These are phyloP conservation scores for Pithys albifrons DNA, from an alignment of 2,113 vertebrate species.

Conservation along the genomic window DNA sequence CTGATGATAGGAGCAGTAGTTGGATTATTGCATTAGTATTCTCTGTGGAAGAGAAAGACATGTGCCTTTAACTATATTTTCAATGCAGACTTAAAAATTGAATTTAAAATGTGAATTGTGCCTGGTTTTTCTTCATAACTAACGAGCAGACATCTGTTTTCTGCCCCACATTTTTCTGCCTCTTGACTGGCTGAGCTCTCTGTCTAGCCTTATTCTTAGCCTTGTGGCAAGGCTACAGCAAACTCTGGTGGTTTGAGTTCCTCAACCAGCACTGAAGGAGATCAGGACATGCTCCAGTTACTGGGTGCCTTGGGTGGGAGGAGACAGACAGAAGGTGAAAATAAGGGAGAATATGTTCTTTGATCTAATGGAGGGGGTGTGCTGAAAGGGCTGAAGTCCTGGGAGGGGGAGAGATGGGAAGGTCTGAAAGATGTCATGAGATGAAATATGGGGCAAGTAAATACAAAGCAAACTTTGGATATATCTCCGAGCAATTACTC, in stretches of 20 bases:
- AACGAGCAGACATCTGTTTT: neutral
- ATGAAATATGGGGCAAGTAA: neutral
- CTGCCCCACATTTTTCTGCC: neutral
- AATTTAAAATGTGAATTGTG: constrained; percentile 8
- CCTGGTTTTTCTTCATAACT: neutral
- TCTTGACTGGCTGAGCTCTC: neutral
- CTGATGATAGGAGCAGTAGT: neutral
- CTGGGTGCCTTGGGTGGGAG: neutral
- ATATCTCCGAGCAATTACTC: neutral
- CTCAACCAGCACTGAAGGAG: neutral
- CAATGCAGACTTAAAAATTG: neutral
- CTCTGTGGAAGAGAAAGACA: neutral
- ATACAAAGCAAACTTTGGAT: neutral
- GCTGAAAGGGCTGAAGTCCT: neutral
- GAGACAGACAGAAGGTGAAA: neutral
- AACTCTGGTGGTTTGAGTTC: neutral
- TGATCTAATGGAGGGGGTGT: neutral
- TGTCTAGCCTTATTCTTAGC: neutral
- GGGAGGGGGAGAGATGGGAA: neutral
- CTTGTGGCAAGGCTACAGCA: neutral
- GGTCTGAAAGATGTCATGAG: neutral
- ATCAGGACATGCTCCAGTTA: neutral
- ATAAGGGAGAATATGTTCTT: neutral
- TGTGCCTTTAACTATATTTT: neutral
- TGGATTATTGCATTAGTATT: neutral